A percentile compares a stretch with the other conserved stretches of the same genome.
These are phyloP conservation scores for Corvus hawaiiensis DNA, from an alignment of 2,113 vertebrate species.

Conservation along the genomic window DNA sequence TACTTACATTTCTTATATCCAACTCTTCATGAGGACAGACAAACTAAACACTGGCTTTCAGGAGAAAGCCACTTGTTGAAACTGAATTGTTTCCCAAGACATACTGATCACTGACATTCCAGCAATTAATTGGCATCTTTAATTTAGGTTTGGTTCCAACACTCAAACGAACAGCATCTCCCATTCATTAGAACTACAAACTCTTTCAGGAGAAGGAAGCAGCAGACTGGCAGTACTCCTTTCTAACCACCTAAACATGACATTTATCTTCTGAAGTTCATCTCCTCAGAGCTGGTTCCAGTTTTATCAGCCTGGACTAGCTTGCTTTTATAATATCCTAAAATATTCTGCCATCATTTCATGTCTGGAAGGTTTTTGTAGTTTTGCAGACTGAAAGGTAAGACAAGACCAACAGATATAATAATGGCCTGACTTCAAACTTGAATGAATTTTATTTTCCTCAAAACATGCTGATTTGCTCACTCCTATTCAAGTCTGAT, in stretches of 20 bases:
- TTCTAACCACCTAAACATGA: neutral
- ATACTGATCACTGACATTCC: neutral
- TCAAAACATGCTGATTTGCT: neutral
- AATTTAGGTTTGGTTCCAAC: neutral
- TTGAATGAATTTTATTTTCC: neutral
- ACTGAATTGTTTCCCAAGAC: neutral
- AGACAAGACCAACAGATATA: neutral
- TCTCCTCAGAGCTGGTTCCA: neutral
- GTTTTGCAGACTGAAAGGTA: neutral
- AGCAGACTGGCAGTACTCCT: neutral
- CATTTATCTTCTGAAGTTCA: neutral
- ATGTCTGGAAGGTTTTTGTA: neutral
- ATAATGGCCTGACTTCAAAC: neutral
- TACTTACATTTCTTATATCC: neutral
- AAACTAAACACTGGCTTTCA: neutral
- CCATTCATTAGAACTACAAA: neutral
- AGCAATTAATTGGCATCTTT: neutral
- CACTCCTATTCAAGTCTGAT: neutral
- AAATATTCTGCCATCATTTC: neutral
- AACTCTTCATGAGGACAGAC: neutral
- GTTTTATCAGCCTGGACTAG: neutral
- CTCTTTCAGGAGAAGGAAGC: neutral
- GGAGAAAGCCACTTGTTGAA: neutral
- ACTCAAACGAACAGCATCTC: neutral
- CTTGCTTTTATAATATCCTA: neutral